A percentile compares a stretch with the other conserved stretches of the same genome.
Conservation (phyloP, 2,888 invertebrate genomes). For the Ectropis crepuscularia region DNA sequence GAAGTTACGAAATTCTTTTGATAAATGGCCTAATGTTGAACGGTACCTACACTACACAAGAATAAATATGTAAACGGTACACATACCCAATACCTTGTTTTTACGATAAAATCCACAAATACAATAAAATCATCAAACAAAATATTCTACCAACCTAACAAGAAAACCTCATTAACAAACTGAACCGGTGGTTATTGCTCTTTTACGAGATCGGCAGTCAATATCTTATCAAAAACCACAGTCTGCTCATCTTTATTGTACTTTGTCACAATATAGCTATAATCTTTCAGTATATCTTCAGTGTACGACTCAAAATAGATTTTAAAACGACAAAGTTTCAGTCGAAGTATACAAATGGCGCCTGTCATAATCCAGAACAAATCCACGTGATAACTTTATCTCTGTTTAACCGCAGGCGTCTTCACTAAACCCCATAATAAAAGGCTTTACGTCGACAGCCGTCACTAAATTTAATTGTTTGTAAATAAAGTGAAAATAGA, state of each 20-base stretch:
- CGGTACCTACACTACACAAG: too few relatives aligned
- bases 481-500: conserved; percentile 51
- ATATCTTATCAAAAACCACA: conserved; percentile 1
- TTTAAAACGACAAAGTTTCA: conserved; percentile 5
- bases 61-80: too few relatives aligned
- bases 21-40: too few relatives aligned
- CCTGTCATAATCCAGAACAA: conserved; percentile 51
- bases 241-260: not conserved
- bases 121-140: not conserved
- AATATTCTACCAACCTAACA: not conserved
- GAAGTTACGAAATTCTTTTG: too few relatives aligned
- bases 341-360: conserved; percentile 42
- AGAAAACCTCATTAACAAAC: not conserved
- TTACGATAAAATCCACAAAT: too few relatives aligned
- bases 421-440: conserved; percentile 42
- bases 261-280: conserved; percentile 3
- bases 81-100: too few relatives aligned
- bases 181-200: not conserved
- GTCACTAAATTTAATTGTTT: conserved; percentile 43
- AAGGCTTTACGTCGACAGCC: conserved; percentile 45
- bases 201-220: conserved; percentile 2
- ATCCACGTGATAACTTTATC: conserved; percentile 46
- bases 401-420: conserved; percentile 38
- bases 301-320: not conserved
- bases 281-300: not conserved